Percentiles rank a stretch among this genome's conserved stretches.
Conservation (phyloP, 1,140 invertebrate genomes). For the Pogonomyrmex barbatus region DNA sequence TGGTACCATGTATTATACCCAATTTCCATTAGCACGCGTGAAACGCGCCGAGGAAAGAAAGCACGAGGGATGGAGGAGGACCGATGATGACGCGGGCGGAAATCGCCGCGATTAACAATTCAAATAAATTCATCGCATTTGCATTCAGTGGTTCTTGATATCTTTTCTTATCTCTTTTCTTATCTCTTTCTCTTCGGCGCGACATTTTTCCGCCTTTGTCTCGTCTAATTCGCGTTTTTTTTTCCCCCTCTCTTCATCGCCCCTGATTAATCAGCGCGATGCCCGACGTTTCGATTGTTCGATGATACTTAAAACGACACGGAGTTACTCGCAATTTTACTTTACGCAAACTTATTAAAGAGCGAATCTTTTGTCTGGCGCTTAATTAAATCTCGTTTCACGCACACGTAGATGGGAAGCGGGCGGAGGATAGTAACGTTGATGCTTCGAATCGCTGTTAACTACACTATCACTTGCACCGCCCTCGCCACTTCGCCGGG, state of each 20-base stretch:
- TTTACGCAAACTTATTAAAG: conserved; percentile 53
- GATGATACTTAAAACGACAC: background rate
- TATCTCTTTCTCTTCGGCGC: background rate
- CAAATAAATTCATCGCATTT: conserved; percentile 76
- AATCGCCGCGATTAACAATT: conserved; percentile 51
- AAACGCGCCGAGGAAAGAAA: conserved; percentile 2
- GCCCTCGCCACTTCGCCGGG: background rate
- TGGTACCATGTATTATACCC: background rate
- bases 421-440: background rate
- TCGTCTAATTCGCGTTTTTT: conserved; percentile 27
- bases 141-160: conserved; percentile 55
- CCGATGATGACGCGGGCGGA: background rate
- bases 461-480: background rate
- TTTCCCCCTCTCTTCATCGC: background rate
- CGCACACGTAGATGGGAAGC: background rate
- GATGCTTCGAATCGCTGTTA: conserved; percentile 61
- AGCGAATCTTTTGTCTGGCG: conserved; percentile 13
- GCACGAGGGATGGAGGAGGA: background rate
- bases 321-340: background rate
- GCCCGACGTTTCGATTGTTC: conserved; percentile 29
- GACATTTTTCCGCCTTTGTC: conserved; percentile 33
- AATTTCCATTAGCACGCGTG: conserved; percentile 12
- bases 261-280: background rate
- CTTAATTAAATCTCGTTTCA: conserved; percentile 68
- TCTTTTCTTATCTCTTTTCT: too few relatives aligned